Evolutionary conservation across 2,888 invertebrate species (phyloP).

Genomic region (Sthenelais limicola): DNA sequence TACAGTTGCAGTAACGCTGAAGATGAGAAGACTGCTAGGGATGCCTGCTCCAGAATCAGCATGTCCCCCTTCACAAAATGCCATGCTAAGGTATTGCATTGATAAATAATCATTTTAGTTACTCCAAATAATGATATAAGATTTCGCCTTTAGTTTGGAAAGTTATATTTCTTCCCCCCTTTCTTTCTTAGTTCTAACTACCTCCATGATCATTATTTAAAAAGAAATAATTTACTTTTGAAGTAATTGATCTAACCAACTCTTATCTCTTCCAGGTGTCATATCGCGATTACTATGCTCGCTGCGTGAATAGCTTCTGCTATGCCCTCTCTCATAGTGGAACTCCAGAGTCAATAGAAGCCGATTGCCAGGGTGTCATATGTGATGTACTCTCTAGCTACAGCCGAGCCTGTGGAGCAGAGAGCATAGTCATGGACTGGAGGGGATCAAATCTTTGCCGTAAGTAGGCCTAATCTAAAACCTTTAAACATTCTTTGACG

Average conservation of each 20-base stretch:
- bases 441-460: slow-evolving; percentile 85
- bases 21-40: slow-evolving; percentile 37
- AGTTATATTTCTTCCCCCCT: too few relatives aligned
- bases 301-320: slow-evolving; percentile 86
- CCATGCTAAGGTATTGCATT: slow-evolving; percentile 41
- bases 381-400: slow-evolving; percentile 80
- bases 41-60: slow-evolving; percentile 44
- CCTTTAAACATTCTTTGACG: neutral
- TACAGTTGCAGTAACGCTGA: slow-evolving; percentile 39
- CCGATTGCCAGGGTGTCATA: slow-evolving; percentile 38
- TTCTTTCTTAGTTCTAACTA: too few relatives aligned
- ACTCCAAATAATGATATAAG: neutral
- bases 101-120: neutral
- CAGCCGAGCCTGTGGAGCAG: slow-evolving; percentile 79
- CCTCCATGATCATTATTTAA: too few relatives aligned
- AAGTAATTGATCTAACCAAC: too few relatives aligned
- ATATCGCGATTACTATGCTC: slow-evolving; percentile 49
- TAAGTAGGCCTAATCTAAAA: slow-evolving; percentile 75
- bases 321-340: slow-evolving; percentile 59
- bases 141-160: too few relatives aligned
- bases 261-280: slow-evolving; percentile 48
- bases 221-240: too few relatives aligned
- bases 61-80: slow-evolving; percentile 38
- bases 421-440: slow-evolving; percentile 79
- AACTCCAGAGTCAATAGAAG: slow-evolving; percentile 77